Percentiles rank a stretch among this genome's conserved stretches.
These are phyloP conservation scores for Pantherophis guttatus DNA, from an alignment of 2,113 vertebrate species.

Conservation along the genomic window DNA sequence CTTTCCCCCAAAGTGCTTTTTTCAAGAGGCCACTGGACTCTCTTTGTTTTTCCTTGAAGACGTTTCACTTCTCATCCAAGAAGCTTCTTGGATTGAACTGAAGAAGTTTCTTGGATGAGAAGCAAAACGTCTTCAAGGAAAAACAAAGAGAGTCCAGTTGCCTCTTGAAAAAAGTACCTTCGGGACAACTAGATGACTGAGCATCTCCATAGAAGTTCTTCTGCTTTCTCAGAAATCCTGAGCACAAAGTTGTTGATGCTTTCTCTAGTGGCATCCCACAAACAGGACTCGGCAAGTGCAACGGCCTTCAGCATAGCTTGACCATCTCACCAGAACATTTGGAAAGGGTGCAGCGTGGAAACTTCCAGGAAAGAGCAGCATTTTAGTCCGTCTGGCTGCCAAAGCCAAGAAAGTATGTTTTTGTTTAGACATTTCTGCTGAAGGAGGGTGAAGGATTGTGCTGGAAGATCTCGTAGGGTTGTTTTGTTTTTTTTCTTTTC, in stretches of 20 bases:
- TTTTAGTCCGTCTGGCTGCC: background rate
- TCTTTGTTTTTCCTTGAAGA: background rate
- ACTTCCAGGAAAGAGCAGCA: conserved; percentile 46
- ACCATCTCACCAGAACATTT: conserved; percentile 40
- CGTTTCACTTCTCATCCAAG: background rate
- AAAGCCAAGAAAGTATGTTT: background rate
- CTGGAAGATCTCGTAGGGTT: background rate
- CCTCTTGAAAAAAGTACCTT: too few species aligned
- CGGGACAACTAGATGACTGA: background rate
- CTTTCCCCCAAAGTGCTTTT: too few species aligned
- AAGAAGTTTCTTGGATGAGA: too few species aligned
- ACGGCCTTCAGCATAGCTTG: conserved; percentile 33
- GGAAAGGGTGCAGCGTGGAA: conserved; percentile 42
- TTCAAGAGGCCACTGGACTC: too few species aligned
- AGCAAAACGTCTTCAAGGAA: background rate
- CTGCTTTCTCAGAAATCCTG: conserved; percentile 46
- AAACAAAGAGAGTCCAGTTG: background rate
- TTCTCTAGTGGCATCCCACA: conserved; percentile 36
- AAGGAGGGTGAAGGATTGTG: background rate
- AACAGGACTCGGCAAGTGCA: conserved; percentile 43
- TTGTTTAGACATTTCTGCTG: background rate
- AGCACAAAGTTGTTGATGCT: background rate
- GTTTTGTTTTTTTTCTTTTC: too few species aligned
- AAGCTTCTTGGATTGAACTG: background rate
- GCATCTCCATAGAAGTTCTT: background rate